Percentiles rank a stretch among this genome's conserved stretches.
Evolutionary conservation across 2,888 invertebrate genomes (phyloP).

Genomic region (Drosophila acutilabella): DNA sequence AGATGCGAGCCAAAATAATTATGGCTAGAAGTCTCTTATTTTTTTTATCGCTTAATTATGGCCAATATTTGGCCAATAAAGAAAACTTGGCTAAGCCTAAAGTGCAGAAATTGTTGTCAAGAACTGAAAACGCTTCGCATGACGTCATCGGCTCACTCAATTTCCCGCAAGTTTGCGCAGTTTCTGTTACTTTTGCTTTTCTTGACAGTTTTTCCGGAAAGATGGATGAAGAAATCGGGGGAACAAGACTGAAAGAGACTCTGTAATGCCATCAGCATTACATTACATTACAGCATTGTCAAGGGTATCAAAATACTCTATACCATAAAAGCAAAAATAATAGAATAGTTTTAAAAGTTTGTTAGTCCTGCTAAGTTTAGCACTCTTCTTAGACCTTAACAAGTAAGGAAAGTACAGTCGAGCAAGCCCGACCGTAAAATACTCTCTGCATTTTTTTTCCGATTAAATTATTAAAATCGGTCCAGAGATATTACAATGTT

Average conservation of each 20-base stretch:
- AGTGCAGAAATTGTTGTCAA: constrained; percentile 38
- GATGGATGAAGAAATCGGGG: background rate
- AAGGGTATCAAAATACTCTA: too few species aligned
- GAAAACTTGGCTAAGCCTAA: constrained; percentile 55
- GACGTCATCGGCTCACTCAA: constrained; percentile 40
- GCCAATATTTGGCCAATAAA: constrained; percentile 73
- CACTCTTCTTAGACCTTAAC: background rate
- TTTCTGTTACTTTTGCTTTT: background rate
- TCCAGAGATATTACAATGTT: too few species aligned
- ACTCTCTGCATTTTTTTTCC: too few species aligned
- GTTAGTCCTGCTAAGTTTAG: too few species aligned
- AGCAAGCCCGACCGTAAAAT: too few species aligned
- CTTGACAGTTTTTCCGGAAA: background rate
- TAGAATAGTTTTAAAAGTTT: too few species aligned
- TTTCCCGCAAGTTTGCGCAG: constrained; percentile 33
- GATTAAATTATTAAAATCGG: too few species aligned
- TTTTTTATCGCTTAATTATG: constrained; percentile 69
- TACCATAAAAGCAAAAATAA: too few species aligned
- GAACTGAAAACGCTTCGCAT: background rate
- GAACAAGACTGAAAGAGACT: background rate
- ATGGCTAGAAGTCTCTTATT: constrained; percentile 27
- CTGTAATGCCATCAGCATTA: too few species aligned
- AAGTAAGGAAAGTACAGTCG: too few species aligned
- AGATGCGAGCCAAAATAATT: constrained; percentile 51
- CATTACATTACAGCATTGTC: too few species aligned